phyloP scores from a whole-genome alignment of 2,113 vertebrate genomes.

The Nycticryphes semicollaris region DNA sequence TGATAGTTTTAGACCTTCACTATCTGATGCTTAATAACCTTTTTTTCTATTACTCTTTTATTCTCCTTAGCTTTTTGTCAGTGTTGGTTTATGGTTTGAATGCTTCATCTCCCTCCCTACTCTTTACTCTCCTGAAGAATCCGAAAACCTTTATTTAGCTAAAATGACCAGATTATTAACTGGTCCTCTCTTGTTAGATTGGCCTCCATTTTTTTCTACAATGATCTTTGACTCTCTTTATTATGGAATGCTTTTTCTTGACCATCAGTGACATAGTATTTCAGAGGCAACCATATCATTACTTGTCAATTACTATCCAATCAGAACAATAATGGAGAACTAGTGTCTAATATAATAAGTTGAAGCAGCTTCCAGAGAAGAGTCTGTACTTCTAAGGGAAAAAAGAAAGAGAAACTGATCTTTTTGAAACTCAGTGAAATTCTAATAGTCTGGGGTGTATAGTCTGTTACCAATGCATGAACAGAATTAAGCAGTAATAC shows the following conservation, averaged over 20 bases:
- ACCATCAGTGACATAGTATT: neutral
- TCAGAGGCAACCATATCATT: neutral
- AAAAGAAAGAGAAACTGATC: neutral
- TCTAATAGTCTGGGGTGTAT: neutral
- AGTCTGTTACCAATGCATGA: neutral
- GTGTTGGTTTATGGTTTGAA: neutral
- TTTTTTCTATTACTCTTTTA: neutral
- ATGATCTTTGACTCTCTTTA: neutral
- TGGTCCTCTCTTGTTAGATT: neutral
- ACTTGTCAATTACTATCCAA: neutral
- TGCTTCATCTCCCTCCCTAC: neutral
- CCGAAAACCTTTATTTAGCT: neutral
- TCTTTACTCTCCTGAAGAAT: neutral
- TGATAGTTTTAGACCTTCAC: neutral
- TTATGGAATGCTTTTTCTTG: neutral
- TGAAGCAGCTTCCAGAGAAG: neutral
- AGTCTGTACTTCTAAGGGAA: neutral
- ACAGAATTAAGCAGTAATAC: neutral
- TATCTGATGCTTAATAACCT: neutral
- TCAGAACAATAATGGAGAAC: neutral
- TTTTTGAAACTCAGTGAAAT: neutral
- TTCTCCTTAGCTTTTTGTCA: neutral
- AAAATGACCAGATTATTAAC: neutral
- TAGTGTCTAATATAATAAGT: neutral
- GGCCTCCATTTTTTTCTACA: neutral